Evolutionary conservation across 1,140 invertebrate genomes (phyloP), one percentile per base, ranked within the genome.

Genomic region (Drosophila teissieri): DNA sequence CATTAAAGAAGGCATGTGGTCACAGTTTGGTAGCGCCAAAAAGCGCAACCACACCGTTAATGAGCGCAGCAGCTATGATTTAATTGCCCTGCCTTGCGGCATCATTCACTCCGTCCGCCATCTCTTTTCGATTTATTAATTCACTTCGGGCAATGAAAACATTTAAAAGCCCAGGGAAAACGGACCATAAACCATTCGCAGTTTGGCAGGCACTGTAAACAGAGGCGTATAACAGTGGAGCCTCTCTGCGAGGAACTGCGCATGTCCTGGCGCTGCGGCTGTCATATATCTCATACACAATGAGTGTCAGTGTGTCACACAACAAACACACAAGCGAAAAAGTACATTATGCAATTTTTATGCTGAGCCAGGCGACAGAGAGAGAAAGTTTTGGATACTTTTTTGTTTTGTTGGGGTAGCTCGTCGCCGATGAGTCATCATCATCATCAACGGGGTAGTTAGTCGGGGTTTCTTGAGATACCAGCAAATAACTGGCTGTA

Each of bases 341-440:
- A 78, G 48, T 60, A 60, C 83, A 88, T 88, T 88, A 88, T 88
- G 84, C 84, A 88, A 88, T 89, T 88, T 89, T 84, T 89, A 88
- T 88, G 85, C 72, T 89, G 63, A 19, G 19, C 39, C 37, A 4
- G 27, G 7, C 62, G 65, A 14, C 63, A 17, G 51, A 74, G 60
- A 83, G 84, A 88, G 83, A 88, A 89, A 86, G 82, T 86, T 27
- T 53, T 17, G 44, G 46, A 15, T 53, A 37, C 8, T 37, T 24
- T 44, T 34, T 19, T n/a, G n/a, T 19, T 19, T 19, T 65, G 75
- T 60, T 75, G 55, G 54, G 54, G 73, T 56, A 51, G 73, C 15
- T 63, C 15, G 3, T 6, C 31, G 3, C 10, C 31, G 72, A 75
- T 75, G 73, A 75, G 51, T 75, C 72, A 74, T 75, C 68, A 15